phyloP scores from a whole-genome alignment of 2,113 vertebrate genomes.

The Sceloporus undulatus region DNA sequence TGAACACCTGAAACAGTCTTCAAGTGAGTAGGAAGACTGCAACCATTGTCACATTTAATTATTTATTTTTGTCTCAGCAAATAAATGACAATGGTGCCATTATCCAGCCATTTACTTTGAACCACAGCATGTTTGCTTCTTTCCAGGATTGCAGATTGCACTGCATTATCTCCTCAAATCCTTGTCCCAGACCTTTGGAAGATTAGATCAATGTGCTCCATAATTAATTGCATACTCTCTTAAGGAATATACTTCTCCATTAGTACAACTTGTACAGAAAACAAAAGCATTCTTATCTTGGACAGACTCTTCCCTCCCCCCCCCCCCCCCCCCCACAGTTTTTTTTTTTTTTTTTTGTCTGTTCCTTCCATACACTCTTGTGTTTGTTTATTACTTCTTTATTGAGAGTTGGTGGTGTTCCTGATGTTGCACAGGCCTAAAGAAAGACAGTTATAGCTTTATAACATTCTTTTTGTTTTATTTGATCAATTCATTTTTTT shows the following conservation, averaged over 20 bases:
- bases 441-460: slow-evolving; percentile 39
- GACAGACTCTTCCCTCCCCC: background rate
- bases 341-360: slow-evolving; percentile 38
- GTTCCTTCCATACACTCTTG: slow-evolving; percentile 52
- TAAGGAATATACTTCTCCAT: slow-evolving; percentile 53
- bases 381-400: slow-evolving; percentile 52
- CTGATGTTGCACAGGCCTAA: slow-evolving; percentile 47
- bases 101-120: slow-evolving; percentile 26
- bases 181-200: slow-evolving; percentile 48
- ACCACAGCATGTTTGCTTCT: background rate
- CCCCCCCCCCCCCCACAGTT: too few relatives aligned
- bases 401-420: slow-evolving; percentile 45
- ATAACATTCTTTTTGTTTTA: slow-evolving; percentile 34
- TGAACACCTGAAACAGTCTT: background rate
- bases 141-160: slow-evolving; percentile 44
- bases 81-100: slow-evolving; percentile 33
- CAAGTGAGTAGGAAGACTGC: background rate
- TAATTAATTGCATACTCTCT: slow-evolving; percentile 66
- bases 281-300: slow-evolving; percentile 32
- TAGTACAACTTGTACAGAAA: slow-evolving; percentile 40
- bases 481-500: slow-evolving; percentile 11
- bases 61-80: background rate
- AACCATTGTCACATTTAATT: background rate
- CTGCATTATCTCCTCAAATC: slow-evolving; percentile 36
- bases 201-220: slow-evolving; percentile 64